Percentiles rank a stretch among this genome's conserved stretches.
Evolutionary conservation across 2,888 invertebrate genomes (phyloP).

Genomic region (Chelonus formosanus): DNA sequence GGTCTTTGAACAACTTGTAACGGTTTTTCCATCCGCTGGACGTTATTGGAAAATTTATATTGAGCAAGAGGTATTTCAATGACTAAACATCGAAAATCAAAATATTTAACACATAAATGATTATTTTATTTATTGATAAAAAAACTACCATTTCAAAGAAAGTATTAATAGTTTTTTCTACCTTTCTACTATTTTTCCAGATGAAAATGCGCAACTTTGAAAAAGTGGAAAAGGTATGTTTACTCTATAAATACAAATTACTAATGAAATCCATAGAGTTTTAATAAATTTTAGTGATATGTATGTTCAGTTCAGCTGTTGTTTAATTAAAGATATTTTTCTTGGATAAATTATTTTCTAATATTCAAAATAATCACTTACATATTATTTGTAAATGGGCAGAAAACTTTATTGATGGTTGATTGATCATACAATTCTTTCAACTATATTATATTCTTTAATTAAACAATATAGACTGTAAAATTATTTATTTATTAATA

Average conservation of each 20-base stretch:
- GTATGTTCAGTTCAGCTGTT: conserved; percentile 37
- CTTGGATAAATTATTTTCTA: too few relatives aligned
- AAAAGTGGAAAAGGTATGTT: conserved; percentile 96
- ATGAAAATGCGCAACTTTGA: conserved; percentile 98
- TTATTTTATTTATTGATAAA: conserved; percentile 43
- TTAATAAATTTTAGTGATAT: conserved; percentile 26
- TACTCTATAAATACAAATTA: conserved; percentile 49
- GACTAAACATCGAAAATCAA: not conserved
- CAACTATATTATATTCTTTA: conserved; percentile 38
- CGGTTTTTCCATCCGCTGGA: conserved; percentile 94
- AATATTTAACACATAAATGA: not conserved
- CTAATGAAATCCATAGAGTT: conserved; percentile 40
- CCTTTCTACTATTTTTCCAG: conserved; percentile 66
- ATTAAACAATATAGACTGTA: conserved; percentile 44
- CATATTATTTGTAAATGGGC: too few relatives aligned
- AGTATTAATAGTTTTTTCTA: too few relatives aligned
- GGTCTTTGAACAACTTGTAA: conserved; percentile 93
- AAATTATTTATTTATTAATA: conserved; percentile 35
- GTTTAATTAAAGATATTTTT: conserved; percentile 41
- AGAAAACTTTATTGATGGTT: conserved; percentile 34
- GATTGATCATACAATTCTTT: conserved; percentile 31
- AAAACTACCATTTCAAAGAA: too few relatives aligned
- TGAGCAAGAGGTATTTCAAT: conserved; percentile 85
- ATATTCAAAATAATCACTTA: too few relatives aligned
- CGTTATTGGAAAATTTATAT: conserved; percentile 99